These are phyloP conservation scores for Aphis gossypii DNA, from an alignment of 1,140 invertebrate species.

Conservation along the genomic window DNA sequence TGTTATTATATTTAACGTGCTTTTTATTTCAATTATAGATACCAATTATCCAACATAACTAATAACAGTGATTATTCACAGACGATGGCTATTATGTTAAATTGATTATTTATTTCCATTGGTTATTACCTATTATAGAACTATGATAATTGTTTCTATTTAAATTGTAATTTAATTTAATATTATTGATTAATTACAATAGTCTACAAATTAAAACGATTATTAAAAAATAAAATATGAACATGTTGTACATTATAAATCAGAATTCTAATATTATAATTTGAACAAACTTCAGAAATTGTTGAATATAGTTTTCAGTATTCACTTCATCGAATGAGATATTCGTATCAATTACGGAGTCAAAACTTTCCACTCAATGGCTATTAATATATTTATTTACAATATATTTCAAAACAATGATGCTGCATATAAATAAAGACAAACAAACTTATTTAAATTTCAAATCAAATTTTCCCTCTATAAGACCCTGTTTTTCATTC, in stretches of 20 bases:
- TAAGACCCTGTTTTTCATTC: conserved; percentile 20
- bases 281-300: background rate
- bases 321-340: background rate
- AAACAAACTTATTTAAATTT: conserved; percentile 36
- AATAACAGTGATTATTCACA: background rate
- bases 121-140: background rate
- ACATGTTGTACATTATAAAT: background rate
- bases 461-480: conserved; percentile 43
- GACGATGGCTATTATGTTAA: background rate
- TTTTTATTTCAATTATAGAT: background rate
- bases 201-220: background rate
- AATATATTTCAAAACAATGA: conserved; percentile 30
- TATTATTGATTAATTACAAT: background rate
- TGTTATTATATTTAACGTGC: background rate
- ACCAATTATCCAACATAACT: background rate
- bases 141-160: background rate
- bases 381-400: conserved; percentile 31
- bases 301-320: background rate
- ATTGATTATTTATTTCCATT: background rate
- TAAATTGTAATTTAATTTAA: background rate
- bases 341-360: conserved; percentile 16
- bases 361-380: background rate
- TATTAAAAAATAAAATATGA: background rate
- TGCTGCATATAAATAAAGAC: background rate
- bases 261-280: background rate